A percentile compares a stretch with the other conserved stretches of the same genome.
These are phyloP conservation scores for Calliphora vomitoria DNA, from an alignment of 2,888 invertebrate species.

Conservation along the genomic window DNA sequence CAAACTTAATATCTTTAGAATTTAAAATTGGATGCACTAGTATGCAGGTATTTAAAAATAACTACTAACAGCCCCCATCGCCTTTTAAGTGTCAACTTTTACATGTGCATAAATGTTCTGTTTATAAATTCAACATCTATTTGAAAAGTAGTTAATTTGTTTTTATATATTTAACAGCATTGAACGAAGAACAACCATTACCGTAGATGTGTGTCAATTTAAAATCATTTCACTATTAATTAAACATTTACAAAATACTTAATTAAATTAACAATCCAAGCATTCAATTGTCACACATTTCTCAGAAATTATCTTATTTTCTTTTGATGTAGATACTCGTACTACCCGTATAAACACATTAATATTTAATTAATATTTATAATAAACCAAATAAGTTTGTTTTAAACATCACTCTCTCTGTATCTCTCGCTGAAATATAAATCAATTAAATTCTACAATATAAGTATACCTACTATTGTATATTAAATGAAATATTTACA, in stretches of 20 bases:
- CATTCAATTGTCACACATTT: neutral
- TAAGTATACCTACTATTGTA: no score
- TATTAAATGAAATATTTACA: conserved; percentile 2
- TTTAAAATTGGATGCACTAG: no score
- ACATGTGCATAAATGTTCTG: no score
- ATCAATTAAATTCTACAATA: conserved; percentile 22
- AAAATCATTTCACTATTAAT: conserved; percentile 14
- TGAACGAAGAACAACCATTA: neutral
- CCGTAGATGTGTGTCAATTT: neutral
- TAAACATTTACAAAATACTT: neutral
- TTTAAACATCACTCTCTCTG: neutral
- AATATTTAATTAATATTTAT: neutral
- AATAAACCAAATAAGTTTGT: neutral
- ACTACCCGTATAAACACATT: neutral
- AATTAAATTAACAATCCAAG: conserved; percentile 39
- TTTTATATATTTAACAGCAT: neutral
- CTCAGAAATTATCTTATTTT: neutral
- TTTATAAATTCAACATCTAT: no score
- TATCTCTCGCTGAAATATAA: neutral
- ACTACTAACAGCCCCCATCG: no score
- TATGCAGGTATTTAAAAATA: no score
- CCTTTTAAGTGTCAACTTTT: no score
- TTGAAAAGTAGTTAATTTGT: no score
- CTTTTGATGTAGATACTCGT: neutral
- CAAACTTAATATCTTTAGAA: no score